Evolutionary conservation across 2,888 invertebrate genomes (phyloP), one percentile per base, ranked within the genome.

Genomic region (Sisyra terminalis): DNA sequence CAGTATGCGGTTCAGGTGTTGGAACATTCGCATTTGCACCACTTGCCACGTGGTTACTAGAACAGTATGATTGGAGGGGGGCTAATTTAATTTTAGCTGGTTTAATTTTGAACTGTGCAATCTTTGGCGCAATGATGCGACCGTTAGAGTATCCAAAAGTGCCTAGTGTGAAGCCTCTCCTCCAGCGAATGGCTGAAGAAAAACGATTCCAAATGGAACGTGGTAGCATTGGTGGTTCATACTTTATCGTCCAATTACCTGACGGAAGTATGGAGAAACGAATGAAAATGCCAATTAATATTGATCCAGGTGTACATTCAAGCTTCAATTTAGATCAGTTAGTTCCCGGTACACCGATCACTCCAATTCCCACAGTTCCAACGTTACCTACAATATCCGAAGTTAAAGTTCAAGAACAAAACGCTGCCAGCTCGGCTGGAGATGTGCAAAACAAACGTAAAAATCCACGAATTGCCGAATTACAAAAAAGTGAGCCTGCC

Each of bases 11-110:
- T 6, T 92, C 93, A 0, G 96, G 96, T 3, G 77, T 88, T 45
- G 96, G 96, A 38, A 94, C 94, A 2, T 94, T 96, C 63, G 79
- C 86, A 37, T 94, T 96, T 58, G 93, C 96, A 0, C 96, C 96
- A 0, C 67, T 94, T 29, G 88, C 92, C 11, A 75, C 82, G 6
- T 67, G 76, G 48, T 66, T 96, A 44, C 66, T 96, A 39, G 73
- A 80, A 31, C 63, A 75, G 38, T 90, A 81, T 55, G 79, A 75
- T 36, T 96, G 96, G 96, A 80, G 83, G 62, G 87, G 82, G 50
- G 85, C 93, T 32, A 78, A 93, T 59, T 69, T 93, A 43, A 83
- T 96, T 51, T 72, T 93, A 45, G 87, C 93, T n/a, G 94, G 90
- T 1, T 66, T 94, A 44, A 88, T 93, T 49, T 71, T 94, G 37